Base-by-base conservation (phyloP, 2,888 invertebrate genomes). In the Cyclophora punctaria region DNA sequence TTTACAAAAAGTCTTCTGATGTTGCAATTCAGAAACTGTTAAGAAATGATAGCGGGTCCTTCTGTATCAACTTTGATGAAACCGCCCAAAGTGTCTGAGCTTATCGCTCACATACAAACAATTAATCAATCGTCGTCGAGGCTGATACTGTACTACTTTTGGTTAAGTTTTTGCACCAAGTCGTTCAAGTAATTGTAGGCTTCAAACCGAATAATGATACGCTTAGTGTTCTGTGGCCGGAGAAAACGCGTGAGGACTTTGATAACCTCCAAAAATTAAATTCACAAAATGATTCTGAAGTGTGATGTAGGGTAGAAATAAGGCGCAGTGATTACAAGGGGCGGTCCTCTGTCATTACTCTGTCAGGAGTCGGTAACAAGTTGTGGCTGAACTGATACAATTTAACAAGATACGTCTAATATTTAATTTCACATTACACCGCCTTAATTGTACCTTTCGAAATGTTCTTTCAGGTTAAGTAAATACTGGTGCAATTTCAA, bases 241-340 rank as follows among this genome's bases (percentile, higher is more conserved):
- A 68, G 64, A 71, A 73, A 71, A 78, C 75, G 74, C 71, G 75
- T 71, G 70, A 73, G 68, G 71, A 76, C 67, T 80, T 78, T 80
- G 80, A 80, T 82, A 79, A 74, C 70, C 65, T 71, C 68, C 73
- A 72, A 76, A 80, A 78, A 75, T 73, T 75, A 71, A 79, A 77
- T 73, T 77, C 63, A 61, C 60, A 78, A 82, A 83, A 79, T 80
- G 72, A 75, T 78, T 81, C 75, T 63, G 65, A 75, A 74, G 82
- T 81, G 81, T 77, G 75, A 83, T 81, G 78, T 79, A 69, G 77
- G 74, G 83, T 83, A 75, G 79, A 65, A 83, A 81, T 83, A 80
- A 73, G 71, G 71, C 67, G 67, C 63, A 60, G 63, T 73, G 75
- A 82, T 82, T 83, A 80, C 75, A 70, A 67, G 74, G 73, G 83